Evolutionary conservation across 1,140 invertebrate species (phyloP).

Genomic region (Argopecten irradians): DNA sequence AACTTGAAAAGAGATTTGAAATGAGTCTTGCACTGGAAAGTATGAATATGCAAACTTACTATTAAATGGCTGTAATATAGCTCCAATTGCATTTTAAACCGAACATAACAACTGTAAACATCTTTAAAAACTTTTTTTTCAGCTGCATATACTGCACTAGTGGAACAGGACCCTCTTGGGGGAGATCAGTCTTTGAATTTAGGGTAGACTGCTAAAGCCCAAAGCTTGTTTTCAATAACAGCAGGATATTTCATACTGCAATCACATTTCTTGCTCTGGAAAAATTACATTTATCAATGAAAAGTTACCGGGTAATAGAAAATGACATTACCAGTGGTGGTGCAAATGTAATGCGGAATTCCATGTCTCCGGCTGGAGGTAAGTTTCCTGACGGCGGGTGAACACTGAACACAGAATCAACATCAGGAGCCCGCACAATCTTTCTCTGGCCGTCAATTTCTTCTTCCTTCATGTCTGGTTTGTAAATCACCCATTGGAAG

Average conservation of each 20-base stretch:
- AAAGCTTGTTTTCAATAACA: not conserved
- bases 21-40: too few species aligned
- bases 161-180: too few species aligned
- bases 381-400: constrained; percentile 69
- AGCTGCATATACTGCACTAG: too few species aligned
- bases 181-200: too few species aligned
- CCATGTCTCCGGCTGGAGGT: constrained; percentile 55
- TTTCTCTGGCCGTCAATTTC: constrained; percentile 38
- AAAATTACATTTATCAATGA: not conserved
- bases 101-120: too few species aligned
- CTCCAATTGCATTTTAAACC: too few species aligned
- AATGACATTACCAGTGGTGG: constrained; percentile 66
- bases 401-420: constrained; percentile 73
- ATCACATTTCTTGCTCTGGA: not conserved
- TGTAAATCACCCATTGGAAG: constrained; percentile 75
- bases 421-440: constrained; percentile 66
- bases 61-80: too few species aligned
- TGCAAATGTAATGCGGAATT: constrained; percentile 74
- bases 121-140: too few species aligned
- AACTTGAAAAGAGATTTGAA: too few species aligned
- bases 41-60: too few species aligned
- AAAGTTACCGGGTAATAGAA: not conserved
- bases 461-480: constrained; percentile 67
- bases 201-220: not conserved
- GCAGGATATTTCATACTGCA: not conserved